phyloP scores from a whole-genome alignment of 2,888 invertebrate genomes.

The Operophtera brumata region DNA sequence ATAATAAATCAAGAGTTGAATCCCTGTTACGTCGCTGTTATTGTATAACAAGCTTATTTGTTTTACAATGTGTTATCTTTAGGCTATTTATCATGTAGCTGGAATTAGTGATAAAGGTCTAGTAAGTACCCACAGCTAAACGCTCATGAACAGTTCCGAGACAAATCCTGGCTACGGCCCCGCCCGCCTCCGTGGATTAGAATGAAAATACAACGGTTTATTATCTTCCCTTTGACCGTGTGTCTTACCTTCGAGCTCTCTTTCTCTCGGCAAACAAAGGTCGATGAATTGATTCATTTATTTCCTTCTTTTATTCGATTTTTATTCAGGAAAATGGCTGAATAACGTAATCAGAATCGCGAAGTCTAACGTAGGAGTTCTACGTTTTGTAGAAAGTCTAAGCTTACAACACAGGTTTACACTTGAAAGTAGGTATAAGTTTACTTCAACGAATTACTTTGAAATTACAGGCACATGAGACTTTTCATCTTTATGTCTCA shows the following conservation, averaged over 20 bases:
- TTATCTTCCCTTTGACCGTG: conserved; percentile 76
- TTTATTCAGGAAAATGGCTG: conserved; percentile 8
- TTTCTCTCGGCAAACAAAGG: conserved; percentile 45
- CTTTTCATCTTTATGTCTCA: too few species aligned
- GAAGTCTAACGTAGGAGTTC: not conserved
- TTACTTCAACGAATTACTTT: conserved; percentile 40
- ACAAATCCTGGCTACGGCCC: not conserved
- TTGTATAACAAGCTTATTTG: too few species aligned
- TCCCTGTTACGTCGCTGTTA: too few species aligned
- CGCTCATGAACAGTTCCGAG: too few species aligned
- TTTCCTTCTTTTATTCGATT: conserved; percentile 38
- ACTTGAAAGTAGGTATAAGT: conserved; percentile 26
- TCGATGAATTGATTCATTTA: conserved; percentile 57
- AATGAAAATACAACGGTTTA: conserved; percentile 77
- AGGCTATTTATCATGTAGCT: too few species aligned
- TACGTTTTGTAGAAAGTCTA: not conserved
- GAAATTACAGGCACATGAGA: too few species aligned
- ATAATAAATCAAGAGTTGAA: too few species aligned
- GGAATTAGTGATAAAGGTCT: too few species aligned
- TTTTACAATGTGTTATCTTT: too few species aligned
- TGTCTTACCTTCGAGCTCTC: conserved; percentile 64
- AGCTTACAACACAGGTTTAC: conserved; percentile 7
- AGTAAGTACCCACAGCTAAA: too few species aligned
- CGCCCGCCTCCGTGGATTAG: conserved; percentile 55
- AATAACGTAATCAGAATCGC: conserved; percentile 6